A percentile compares a stretch with the other conserved stretches of the same genome.
phyloP scores from a whole-genome alignment of 92 coral and sea anemone genomes.

The Paramuricea clavata region DNA sequence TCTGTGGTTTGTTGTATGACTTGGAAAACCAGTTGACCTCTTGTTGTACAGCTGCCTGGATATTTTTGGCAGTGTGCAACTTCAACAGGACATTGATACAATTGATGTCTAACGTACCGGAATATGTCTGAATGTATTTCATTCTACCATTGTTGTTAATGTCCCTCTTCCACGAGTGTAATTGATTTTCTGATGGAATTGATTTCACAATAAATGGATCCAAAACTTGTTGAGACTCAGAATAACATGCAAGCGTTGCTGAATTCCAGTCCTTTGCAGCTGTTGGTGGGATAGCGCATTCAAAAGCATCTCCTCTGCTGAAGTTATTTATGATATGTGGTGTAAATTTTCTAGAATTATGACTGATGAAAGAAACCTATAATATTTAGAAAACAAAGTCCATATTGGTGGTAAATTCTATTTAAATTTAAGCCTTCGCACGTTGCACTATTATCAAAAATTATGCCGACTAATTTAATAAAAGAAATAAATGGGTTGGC shows the following conservation, averaged over 20 bases:
- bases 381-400: too few relatives aligned
- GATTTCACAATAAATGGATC: conserved; percentile 53
- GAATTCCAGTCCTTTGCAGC: conserved; percentile 1
- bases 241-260: background rate
- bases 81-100: background rate
- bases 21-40: conserved; percentile 62
- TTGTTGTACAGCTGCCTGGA: conserved; percentile 50
- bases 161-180: conserved; percentile 49
- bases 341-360: conserved; percentile 56
- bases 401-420: too few relatives aligned
- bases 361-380: conserved; percentile 44
- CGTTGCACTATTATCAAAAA: too few relatives aligned
- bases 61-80: background rate
- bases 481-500: too few relatives aligned
- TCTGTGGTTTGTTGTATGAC: conserved; percentile 40
- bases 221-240: conserved; percentile 1
- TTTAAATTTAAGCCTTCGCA: too few relatives aligned
- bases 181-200: conserved; percentile 50
- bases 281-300: conserved; percentile 51
- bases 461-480: too few relatives aligned
- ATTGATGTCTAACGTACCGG: conserved; percentile 44
- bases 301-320: conserved; percentile 65
- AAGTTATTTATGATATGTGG: conserved; percentile 22
- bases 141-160: background rate
- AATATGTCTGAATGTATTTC: conserved; percentile 23